These are phyloP conservation scores for Halcyon senegalensis DNA, from an alignment of 2,113 vertebrate genomes.

Conservation along the genomic window DNA sequence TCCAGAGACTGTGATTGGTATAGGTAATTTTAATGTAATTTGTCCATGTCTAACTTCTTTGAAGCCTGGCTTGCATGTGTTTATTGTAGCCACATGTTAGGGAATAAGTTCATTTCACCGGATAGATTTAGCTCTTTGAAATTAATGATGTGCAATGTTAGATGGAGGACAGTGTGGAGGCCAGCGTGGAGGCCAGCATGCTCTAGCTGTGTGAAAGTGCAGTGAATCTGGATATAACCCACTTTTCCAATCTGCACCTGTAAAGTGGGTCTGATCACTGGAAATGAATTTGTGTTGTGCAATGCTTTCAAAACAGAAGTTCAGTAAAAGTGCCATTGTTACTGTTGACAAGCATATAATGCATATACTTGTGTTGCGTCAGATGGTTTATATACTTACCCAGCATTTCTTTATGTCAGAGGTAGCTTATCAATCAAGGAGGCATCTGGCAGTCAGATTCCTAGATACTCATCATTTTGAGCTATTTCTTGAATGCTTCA, in stretches of 20 bases:
- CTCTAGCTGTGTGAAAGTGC: fast-evolving
- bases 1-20: not conserved
- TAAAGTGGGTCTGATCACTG: not conserved
- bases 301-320: not conserved
- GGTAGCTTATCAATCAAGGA: not conserved
- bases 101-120: not conserved
- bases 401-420: not conserved
- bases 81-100: not conserved
- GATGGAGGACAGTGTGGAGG: not conserved
- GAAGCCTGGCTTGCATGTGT: not conserved
- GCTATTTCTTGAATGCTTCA: not conserved
- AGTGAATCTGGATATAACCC: not conserved
- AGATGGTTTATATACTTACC: not conserved
- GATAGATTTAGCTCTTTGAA: not conserved
- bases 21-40: not conserved
- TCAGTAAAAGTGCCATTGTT: not conserved
- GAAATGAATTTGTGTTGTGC: not conserved
- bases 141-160: not conserved
- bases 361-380: not conserved
- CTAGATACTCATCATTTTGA: not conserved
- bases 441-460: not conserved
- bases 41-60: not conserved
- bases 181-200: not conserved
- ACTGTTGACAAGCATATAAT: not conserved
- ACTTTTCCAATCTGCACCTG: not conserved